Conservation (phyloP, 2,888 invertebrate species). For the Eudasyphora cyanicolor region DNA sequence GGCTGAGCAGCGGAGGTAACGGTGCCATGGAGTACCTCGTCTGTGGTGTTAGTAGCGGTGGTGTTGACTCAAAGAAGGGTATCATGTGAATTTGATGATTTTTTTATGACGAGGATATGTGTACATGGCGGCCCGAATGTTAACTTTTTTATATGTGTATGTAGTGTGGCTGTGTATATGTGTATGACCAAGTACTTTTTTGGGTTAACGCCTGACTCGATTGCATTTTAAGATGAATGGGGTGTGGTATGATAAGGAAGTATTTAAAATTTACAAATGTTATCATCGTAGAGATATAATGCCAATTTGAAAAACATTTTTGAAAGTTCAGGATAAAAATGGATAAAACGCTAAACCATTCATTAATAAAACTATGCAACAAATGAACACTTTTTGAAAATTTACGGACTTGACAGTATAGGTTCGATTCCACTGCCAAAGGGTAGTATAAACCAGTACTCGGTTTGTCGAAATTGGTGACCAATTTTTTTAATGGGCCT, state of each 20-base stretch:
- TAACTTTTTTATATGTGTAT: constrained; percentile 27
- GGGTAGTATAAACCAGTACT: no score
- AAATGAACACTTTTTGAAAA: no score
- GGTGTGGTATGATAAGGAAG: constrained; percentile 1
- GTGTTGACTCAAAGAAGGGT: constrained; percentile 26
- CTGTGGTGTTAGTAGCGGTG: neutral
- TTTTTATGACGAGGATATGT: constrained; percentile 41
- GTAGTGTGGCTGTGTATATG: constrained; percentile 5
- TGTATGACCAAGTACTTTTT: constrained; percentile 23
- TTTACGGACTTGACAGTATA: no score
- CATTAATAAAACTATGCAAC: no score
- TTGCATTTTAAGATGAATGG: neutral
- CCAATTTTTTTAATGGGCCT: no score
- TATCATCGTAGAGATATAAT: no score
- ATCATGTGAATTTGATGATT: constrained; percentile 60
- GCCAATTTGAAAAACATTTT: no score
- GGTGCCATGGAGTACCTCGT: neutral
- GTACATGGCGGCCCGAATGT: neutral
- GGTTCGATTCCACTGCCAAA: no score
- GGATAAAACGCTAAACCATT: no score
- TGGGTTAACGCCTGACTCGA: constrained; percentile 22
- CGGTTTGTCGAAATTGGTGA: no score
- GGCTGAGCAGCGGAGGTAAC: neutral
- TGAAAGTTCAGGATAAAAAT: no score
- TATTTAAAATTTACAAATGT: no score